Percentiles rank a stretch among this genome's conserved stretches.
phyloP scores from a whole-genome alignment of 2,113 vertebrate genomes.

The Shinisaurus crocodilurus region DNA sequence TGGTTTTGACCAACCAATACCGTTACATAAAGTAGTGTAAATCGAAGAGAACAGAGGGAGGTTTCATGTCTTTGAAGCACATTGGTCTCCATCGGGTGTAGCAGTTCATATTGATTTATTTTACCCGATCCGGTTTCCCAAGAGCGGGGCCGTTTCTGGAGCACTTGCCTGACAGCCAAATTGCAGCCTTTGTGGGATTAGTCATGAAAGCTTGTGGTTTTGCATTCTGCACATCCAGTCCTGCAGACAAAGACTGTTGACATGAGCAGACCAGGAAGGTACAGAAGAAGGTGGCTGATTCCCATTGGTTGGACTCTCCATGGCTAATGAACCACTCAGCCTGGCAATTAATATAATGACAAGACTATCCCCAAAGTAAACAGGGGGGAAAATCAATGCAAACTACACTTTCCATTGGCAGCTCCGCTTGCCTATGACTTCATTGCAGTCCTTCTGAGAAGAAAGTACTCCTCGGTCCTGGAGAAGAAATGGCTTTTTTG shows the following conservation, averaged over 20 bases:
- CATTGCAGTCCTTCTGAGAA: rapidly evolving
- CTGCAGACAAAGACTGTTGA: background rate
- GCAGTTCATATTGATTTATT: background rate
- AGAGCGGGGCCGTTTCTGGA: constrained; percentile 37
- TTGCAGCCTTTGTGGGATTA: constrained; percentile 54
- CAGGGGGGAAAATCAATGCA: constrained; percentile 72
- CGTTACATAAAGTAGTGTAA: background rate
- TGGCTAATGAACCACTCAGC: constrained; percentile 55
- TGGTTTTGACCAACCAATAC: background rate
- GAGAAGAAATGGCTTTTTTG: background rate
- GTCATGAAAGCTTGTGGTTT: constrained; percentile 61
- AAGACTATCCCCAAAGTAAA: constrained; percentile 74
- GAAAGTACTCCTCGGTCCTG: rapidly evolving
- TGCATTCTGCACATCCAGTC: constrained; percentile 53
- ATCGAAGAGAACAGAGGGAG: background rate
- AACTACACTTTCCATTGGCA: constrained; percentile 40
- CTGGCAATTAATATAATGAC: constrained; percentile 72
- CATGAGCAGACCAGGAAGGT: constrained; percentile 53
- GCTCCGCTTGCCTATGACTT: constrained; percentile 16
- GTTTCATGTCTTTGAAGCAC: background rate
- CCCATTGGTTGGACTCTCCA: constrained; percentile 67
- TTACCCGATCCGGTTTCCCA: constrained; percentile 19
- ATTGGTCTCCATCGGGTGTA: background rate
- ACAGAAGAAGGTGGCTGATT: constrained; percentile 39
- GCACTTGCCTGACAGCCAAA: constrained; percentile 32